Conservation (phyloP, 2,888 invertebrate species). For the Dasypogon diadema region DNA sequence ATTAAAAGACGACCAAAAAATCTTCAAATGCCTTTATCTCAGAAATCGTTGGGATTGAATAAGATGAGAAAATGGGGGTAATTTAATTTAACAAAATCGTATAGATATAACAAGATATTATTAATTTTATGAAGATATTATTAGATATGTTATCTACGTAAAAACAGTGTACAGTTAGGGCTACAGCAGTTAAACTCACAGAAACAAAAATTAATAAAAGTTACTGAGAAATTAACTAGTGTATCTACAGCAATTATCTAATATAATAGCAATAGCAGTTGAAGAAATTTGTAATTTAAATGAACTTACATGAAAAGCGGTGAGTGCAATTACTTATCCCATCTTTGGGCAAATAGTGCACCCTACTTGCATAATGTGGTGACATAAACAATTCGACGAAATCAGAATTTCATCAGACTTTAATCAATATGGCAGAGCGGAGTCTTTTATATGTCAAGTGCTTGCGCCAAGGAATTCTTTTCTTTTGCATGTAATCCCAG, state of each 20-base stretch:
- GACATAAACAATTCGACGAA: slow-evolving; percentile 7
- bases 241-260: neutral
- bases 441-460: slow-evolving; percentile 29
- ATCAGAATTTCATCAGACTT: slow-evolving; percentile 15
- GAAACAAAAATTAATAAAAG: too few species aligned
- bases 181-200: too few species aligned
- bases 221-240: too few species aligned
- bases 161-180: too few species aligned
- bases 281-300: slow-evolving; percentile 40
- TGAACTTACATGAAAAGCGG: slow-evolving; percentile 22
- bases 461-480: slow-evolving; percentile 33
- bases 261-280: slow-evolving; percentile 18
- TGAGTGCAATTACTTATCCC: slow-evolving; percentile 58
- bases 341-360: slow-evolving; percentile 68
- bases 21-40: too few species aligned
- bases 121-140: too few species aligned
- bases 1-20: too few species aligned
- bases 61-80: too few species aligned
- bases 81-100: too few species aligned
- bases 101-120: too few species aligned
- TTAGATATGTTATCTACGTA: too few species aligned
- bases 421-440: neutral
- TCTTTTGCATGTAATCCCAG: slow-evolving; percentile 11
- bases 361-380: slow-evolving; percentile 67
- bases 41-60: too few species aligned